Percentiles rank a stretch among this genome's conserved stretches.
phyloP scores from a whole-genome alignment of 2,797 vertebrate species.

The Meriones psammophilus region DNA sequence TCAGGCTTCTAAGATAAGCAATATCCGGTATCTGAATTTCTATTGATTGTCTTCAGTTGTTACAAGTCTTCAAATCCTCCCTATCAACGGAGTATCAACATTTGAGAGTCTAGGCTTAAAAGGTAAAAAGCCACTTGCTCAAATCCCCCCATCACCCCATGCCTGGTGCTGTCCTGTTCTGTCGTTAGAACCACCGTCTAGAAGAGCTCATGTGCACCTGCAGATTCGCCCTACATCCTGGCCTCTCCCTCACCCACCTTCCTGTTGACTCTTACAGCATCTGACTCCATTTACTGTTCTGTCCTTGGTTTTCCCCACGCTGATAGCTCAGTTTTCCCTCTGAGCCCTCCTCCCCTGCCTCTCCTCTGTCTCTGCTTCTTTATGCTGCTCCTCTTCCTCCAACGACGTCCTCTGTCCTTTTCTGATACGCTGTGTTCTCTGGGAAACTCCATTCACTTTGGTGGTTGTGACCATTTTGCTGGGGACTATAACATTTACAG shows the following conservation, averaged over 20 bases:
- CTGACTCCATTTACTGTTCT: neutral
- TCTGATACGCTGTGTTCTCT: neutral
- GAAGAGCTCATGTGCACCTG: neutral
- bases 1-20: slow-evolving; percentile 19
- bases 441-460: neutral
- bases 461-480: neutral
- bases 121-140: neutral
- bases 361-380: neutral
- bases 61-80: slow-evolving; percentile 61
- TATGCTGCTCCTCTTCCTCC: neutral
- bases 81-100: neutral
- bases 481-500: neutral
- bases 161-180: neutral
- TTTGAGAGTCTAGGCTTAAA: slow-evolving; percentile 26
- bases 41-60: slow-evolving; percentile 2
- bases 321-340: neutral
- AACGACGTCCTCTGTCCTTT: neutral
- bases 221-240: neutral
- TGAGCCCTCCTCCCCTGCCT: neutral
- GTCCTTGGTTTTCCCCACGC: neutral
- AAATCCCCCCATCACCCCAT: neutral
- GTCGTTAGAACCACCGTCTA: too few relatives aligned
- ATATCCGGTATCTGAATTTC: slow-evolving; percentile 32
- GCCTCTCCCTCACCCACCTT: neutral
- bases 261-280: neutral